Conservation (phyloP, 1,140 invertebrate species). For the Ips nitidus region DNA sequence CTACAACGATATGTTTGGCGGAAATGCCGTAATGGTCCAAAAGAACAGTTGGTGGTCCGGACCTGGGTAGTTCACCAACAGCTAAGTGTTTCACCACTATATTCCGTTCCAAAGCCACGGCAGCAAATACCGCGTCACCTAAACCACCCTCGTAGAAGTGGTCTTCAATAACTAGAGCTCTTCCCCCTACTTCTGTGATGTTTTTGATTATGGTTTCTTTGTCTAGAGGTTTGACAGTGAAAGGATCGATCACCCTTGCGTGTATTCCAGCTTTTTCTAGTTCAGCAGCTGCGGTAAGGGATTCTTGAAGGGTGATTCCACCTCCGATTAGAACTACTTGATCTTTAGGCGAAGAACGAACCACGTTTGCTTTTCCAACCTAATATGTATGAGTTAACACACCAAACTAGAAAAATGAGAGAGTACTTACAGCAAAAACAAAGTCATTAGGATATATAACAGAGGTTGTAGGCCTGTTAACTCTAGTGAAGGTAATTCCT, state of each 20-base stretch:
- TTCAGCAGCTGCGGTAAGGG: conserved; percentile 79
- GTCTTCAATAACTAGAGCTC: conserved; percentile 93
- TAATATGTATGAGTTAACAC: conserved; percentile 42
- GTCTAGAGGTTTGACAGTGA: conserved; percentile 96
- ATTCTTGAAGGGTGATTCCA: conserved; percentile 92
- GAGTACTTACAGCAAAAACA: conserved; percentile 66
- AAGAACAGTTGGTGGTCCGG: conserved; percentile 82
- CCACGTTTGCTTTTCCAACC: conserved; percentile 79
- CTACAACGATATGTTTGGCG: conserved; percentile 73
- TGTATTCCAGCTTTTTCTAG: conserved; percentile 70
- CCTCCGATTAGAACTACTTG: conserved; percentile 85
- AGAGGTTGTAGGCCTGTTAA: conserved; percentile 86
- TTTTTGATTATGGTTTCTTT: conserved; percentile 72
- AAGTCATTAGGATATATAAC: conserved; percentile 90
- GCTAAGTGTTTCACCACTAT: conserved; percentile 83
- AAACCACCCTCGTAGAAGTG: conserved; percentile 95
- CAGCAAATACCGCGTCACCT: conserved; percentile 90
- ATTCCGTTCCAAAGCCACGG: conserved; percentile 70
- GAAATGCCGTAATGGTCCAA: conserved; percentile 89
- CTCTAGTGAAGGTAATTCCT: conserved; percentile 95
- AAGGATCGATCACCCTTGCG: conserved; percentile 86
- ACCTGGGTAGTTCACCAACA: conserved; percentile 86
- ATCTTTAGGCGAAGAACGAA: conserved; percentile 74
- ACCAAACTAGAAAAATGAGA: not conserved
- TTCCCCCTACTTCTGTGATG: conserved; percentile 78